Evolutionary conservation across 2,888 invertebrate species (phyloP).

Genomic region (Drosophila mimica): DNA sequence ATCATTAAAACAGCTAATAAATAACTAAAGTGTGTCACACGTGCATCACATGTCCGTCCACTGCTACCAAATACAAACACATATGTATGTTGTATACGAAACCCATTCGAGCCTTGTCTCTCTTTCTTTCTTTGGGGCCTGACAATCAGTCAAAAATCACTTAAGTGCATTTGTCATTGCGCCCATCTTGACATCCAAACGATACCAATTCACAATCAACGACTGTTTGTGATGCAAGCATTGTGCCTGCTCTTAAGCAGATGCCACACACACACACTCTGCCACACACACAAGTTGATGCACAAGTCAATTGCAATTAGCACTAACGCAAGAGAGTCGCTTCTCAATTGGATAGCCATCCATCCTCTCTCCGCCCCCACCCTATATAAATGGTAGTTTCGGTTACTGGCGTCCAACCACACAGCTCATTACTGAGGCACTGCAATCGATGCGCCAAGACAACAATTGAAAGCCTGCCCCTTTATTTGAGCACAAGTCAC

Average conservation of each 20-base stretch:
- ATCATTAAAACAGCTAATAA: background rate
- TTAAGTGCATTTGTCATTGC: conserved; percentile 59
- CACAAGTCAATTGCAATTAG: conserved; percentile 78
- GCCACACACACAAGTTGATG: conserved; percentile 28
- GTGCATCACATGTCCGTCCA: conserved; percentile 13
- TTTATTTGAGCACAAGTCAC: background rate
- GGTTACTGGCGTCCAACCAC: conserved; percentile 21
- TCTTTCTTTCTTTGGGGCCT: conserved; percentile 11
- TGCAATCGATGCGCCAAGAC: conserved; percentile 72
- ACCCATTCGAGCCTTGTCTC: background rate
- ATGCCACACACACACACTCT: conserved; percentile 7
- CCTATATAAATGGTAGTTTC: conserved; percentile 45
- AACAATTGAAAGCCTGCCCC: conserved; percentile 26
- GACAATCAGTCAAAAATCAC: conserved; percentile 66
- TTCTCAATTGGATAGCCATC: conserved; percentile 35
- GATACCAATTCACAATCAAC: background rate
- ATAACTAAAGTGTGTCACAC: conserved; percentile 15
- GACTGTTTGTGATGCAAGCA: background rate
- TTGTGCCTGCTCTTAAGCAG: conserved; percentile 16
- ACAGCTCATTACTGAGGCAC: conserved; percentile 56
- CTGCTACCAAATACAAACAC: background rate
- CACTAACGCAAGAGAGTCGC: conserved; percentile 56
- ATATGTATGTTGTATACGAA: background rate
- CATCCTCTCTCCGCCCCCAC: too few species aligned
- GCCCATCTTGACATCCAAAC: conserved; percentile 43